Evolutionary conservation across 2,797 vertebrate genomes (phyloP).

Genomic region (Pterois miles): DNA sequence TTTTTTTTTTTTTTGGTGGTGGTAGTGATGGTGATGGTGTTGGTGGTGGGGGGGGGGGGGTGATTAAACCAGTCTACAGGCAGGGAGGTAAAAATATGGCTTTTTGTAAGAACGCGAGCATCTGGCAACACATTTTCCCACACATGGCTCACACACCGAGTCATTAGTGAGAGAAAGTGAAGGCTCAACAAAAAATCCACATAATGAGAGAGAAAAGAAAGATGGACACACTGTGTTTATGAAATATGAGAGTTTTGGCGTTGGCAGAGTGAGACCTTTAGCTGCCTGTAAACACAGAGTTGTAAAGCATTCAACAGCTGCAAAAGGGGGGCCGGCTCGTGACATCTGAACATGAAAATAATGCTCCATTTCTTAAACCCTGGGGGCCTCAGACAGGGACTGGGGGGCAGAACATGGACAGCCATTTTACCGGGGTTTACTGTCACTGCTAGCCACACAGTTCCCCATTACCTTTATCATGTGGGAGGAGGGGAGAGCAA

Average conservation of each 20-base stretch:
- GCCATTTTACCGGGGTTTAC: slow-evolving; percentile 70
- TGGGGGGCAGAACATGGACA: slow-evolving; percentile 61
- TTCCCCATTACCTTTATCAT: slow-evolving; percentile 70
- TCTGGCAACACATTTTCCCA: slow-evolving; percentile 74
- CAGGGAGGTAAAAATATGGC: slow-evolving; percentile 64
- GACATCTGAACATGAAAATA: slow-evolving; percentile 82
- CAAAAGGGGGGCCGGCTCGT: slow-evolving; percentile 82
- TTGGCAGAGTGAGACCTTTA: slow-evolving; percentile 41
- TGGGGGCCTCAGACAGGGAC: slow-evolving; percentile 56
- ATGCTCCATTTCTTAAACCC: slow-evolving; percentile 84
- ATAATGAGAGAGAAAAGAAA: not conserved
- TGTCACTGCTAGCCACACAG: slow-evolving; percentile 60
- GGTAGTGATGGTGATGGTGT: no score
- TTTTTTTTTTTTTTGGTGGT: slow-evolving; percentile 74
- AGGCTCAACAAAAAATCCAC: slow-evolving; percentile 23
- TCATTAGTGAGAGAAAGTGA: slow-evolving; percentile 66
- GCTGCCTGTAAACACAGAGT: slow-evolving; percentile 71
- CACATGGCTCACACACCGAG: slow-evolving; percentile 67
- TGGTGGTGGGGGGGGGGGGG: no score
- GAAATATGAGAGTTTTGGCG: slow-evolving; percentile 47
- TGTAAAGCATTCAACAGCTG: slow-evolving; percentile 91
- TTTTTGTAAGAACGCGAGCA: slow-evolving; percentile 70
- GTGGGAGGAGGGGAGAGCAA: slow-evolving; percentile 28
- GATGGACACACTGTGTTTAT: not conserved
- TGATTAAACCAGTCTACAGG: slow-evolving; percentile 78